Evolutionary conservation across 2,888 invertebrate species (phyloP).

Genomic region (Pollenia angustigena): DNA sequence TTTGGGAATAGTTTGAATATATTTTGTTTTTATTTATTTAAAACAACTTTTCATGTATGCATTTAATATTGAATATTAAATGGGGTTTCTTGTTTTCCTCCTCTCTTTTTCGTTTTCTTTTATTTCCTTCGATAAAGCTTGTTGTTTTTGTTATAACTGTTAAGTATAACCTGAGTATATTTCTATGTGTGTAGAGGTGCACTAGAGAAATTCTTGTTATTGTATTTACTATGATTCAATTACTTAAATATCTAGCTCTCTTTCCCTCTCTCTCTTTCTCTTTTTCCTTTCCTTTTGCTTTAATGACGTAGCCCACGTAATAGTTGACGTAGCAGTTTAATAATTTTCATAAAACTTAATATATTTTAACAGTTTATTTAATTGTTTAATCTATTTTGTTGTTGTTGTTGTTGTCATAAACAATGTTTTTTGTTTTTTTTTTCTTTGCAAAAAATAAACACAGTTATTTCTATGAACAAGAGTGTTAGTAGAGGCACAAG

Average conservation of each 20-base stretch:
- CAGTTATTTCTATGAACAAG: constrained; percentile 14
- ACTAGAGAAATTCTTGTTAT: background rate
- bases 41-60: background rate
- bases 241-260: background rate
- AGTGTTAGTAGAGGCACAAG: background rate
- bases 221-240: constrained; percentile 6
- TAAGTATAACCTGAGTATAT: constrained; percentile 33
- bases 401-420: background rate
- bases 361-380: constrained; percentile 20
- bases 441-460: background rate
- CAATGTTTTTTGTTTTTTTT: background rate
- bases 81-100: background rate
- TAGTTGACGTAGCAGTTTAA: constrained; percentile 7
- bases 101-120: background rate
- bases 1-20: constrained; percentile 40
- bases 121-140: background rate
- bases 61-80: constrained; percentile 6
- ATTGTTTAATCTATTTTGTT: constrained; percentile 34
- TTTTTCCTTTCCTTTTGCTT: background rate
- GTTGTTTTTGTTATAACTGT: constrained; percentile 21
- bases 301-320: constrained; percentile 40
- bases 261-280: background rate
- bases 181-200: background rate
- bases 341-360: background rate
- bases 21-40: constrained; percentile 11